Base-by-base conservation (phyloP, 2,888 invertebrate genomes). In the Drosophila prolongata region DNA sequence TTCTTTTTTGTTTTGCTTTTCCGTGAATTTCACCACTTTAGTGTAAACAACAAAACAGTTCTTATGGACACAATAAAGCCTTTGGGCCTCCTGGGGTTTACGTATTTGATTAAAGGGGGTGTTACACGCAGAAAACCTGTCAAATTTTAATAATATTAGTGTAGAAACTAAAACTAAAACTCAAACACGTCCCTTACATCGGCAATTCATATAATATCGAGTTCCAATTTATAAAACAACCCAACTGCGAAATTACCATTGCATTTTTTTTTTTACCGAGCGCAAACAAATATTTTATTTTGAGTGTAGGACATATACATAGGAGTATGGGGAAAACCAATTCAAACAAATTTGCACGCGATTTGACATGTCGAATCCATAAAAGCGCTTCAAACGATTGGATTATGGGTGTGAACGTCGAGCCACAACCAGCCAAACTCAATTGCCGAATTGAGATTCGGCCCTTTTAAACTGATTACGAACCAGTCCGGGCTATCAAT, bases 331-430 rank as follows among this genome's bases (percentile, higher is more conserved):
- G 55, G 50, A 58, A 65, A 77, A 64, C 73, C 77, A 87, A 87
- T 79, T 85, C 79, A 79, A 66, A 66, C 68, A 77, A 87, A 89
- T 87, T 83, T 68, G 73, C 87, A 87, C 85, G 83, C 87, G 80
- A 83, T 83, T 83, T 80, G 75, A 79, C 72, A 79, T 68, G 65
- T 77, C 59, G 87, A 77, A 78, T 61, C 83, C 88, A 85, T 83
- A 87, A 83, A 83, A 83, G 68, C 56, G 82, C 71, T 79, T 70
- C 67, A 50, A 74, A 73, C 78, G 81, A 83, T 87, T 89, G 78
- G 87, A 79, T 86, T 79, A 83, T 80, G 66, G 70, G 83, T 76
- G 77, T 64, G 78, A 68, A 72, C 66, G 40, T 42, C 24, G 57
- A 64, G 65, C 62, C 69, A 53, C 71, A 47, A 53, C 50, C 79